These are phyloP conservation scores for Rhinopithecus roxellana DNA, from an alignment of 2,113 vertebrate species.

Conservation along the genomic window DNA sequence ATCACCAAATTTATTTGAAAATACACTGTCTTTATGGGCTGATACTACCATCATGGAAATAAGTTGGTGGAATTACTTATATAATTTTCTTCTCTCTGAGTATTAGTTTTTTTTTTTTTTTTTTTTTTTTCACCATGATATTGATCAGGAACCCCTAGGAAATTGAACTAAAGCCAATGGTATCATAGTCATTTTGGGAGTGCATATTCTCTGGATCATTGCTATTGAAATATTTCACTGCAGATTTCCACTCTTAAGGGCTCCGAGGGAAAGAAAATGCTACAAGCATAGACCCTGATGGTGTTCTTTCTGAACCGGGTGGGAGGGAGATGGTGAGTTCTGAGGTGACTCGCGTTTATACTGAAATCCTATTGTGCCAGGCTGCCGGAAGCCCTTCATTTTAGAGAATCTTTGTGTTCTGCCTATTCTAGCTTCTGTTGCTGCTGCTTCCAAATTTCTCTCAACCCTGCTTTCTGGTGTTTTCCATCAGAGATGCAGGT, in stretches of 20 bases:
- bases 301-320: neutral
- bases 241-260: neutral
- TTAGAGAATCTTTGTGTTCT: neutral
- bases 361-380: neutral
- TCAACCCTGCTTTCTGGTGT: neutral
- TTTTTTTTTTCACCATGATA: neutral
- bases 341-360: neutral
- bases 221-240: neutral
- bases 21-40: slow-evolving; percentile 62
- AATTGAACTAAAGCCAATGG: slow-evolving; percentile 37
- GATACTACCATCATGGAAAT: slow-evolving; percentile 60
- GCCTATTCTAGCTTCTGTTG: neutral
- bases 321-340: neutral
- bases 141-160: slow-evolving; percentile 20
- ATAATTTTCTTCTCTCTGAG: slow-evolving; percentile 28
- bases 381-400: neutral
- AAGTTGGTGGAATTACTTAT: slow-evolving; percentile 58
- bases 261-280: neutral
- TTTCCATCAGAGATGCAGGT: neutral
- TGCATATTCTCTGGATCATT: neutral
- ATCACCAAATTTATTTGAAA: slow-evolving; percentile 64
- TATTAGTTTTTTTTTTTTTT: neutral
- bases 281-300: neutral
- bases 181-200: neutral
- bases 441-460: neutral